phyloP scores from a whole-genome alignment of 2,113 vertebrate genomes.

The Lagopus muta region DNA sequence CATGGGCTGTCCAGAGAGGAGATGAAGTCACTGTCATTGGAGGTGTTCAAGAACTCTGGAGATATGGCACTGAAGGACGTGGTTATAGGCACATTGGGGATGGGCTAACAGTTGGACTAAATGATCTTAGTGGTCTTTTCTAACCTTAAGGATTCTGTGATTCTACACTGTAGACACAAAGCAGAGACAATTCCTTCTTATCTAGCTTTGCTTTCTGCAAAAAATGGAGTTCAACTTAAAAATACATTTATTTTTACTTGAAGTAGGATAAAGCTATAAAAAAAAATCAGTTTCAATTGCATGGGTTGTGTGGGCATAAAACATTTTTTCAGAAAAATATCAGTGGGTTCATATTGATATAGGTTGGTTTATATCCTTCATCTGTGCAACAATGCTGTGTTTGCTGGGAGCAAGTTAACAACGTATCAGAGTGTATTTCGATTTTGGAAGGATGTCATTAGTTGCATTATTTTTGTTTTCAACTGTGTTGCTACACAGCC shows the following conservation, averaged over 20 bases:
- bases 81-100: no score
- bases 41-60: no score
- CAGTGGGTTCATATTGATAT: background rate
- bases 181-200: background rate
- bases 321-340: background rate
- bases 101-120: no score
- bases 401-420: background rate
- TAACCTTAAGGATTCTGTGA: no score
- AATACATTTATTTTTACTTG: background rate
- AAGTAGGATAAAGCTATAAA: background rate
- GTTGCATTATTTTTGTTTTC: conserved; percentile 3
- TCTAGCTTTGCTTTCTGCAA: background rate
- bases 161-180: background rate
- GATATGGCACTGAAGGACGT: no score
- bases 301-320: background rate
- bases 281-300: background rate
- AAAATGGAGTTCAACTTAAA: background rate
- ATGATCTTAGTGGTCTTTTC: no score
- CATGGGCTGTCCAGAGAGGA: no score
- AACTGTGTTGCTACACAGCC: background rate
- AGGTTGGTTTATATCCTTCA: background rate
- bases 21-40: no score
- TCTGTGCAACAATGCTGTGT: background rate
- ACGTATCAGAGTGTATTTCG: background rate
- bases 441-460: conserved; percentile 18